Base-by-base conservation (phyloP, 1,140 invertebrate species). In the Atta cephalotes region DNA sequence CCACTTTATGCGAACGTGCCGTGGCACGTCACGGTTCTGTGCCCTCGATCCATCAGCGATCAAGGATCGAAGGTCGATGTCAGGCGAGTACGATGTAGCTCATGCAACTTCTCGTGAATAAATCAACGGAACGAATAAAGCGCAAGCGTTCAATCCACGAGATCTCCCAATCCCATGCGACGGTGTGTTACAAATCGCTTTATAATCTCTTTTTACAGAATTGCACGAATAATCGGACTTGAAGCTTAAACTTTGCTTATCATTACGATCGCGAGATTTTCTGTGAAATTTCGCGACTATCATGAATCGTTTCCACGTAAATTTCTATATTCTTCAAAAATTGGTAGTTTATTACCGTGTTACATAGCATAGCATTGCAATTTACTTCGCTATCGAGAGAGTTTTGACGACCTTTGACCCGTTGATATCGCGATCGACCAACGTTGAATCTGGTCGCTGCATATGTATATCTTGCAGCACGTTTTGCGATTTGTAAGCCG, bases 21-120 rank as follows among this genome's bases (percentile, higher is more conserved):
- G 21, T 82, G 56, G 65, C 49, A 70, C 31, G 63, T 74, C 80
- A 51, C 56, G 80, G 70, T 84, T 62, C 80, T 18, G 56, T 84
- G 70, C 70, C 70, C 80, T 84, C 80, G 80, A 84, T 84, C 70
- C 70, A 84, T 84, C 80, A 86, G 16, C 63, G 66, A 74, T 87
- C 86, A 68, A 87, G 66, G 86, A 85, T 87, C 86, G 86, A 87
- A 87, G 86, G 80, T 84, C 85, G 85, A 82, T 79, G 39, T 70
- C 51, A 65, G 49, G 35, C 58, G 62, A 74, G 76, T 51, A 80
- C 63, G 78, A 70, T 86, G 85, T 25, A 72, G 39, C 56, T 71
- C 79, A 28, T 58, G 79, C 79, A 71, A 81, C 35, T 70, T 84
- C 56, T 51, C 70, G 58, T 45, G 71, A 74, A 84, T 84, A 84